A percentile compares a stretch with the other conserved stretches of the same genome.
phyloP scores from a whole-genome alignment of 1,140 invertebrate species.

The Drosophila nikananu region DNA sequence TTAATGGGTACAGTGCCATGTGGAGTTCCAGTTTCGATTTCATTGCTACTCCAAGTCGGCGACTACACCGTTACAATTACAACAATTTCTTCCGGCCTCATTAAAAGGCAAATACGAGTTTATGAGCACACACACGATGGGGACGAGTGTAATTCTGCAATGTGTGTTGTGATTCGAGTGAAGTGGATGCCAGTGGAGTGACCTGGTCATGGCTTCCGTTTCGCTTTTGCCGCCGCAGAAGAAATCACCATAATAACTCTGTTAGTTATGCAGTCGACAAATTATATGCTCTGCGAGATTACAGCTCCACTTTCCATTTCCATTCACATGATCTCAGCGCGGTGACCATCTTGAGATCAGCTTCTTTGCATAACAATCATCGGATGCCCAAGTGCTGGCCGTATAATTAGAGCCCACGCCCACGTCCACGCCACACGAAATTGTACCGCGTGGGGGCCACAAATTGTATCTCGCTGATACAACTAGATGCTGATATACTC shows the following conservation, averaged over 20 bases:
- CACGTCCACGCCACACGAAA: conserved; percentile 32
- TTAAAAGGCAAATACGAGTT: conserved; percentile 47
- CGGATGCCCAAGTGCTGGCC: conserved; percentile 38
- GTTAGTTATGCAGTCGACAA: conserved; percentile 57
- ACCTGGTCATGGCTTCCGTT: conserved; percentile 56
- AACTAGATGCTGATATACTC: conserved; percentile 28
- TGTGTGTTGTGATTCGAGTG: conserved; percentile 19
- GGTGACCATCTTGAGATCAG: conserved; percentile 44
- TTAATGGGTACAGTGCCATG: conserved; percentile 11
- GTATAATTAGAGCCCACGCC: conserved; percentile 63
- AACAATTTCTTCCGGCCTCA: conserved; percentile 71
- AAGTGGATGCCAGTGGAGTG: conserved; percentile 13
- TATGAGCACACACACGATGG: conserved; percentile 26
- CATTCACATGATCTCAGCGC: conserved; percentile 57
- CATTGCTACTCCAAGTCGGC: conserved; percentile 29
- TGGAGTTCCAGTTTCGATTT: conserved; percentile 30
- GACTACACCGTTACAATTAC: conserved; percentile 25
- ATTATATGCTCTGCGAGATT: conserved; percentile 31
- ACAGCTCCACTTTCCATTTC: conserved; percentile 69
- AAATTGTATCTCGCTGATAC: conserved; percentile 66
- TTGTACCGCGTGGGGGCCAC: conserved; percentile 57
- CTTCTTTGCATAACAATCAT: conserved; percentile 75
- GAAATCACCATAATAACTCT: conserved; percentile 56
- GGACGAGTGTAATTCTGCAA: conserved; percentile 66
- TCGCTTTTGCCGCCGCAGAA: conserved; percentile 29